Evolutionary conservation across 2,888 invertebrate species (phyloP), one percentile per base, ranked within the genome.

Genomic region (Rhagonycha fulva): DNA sequence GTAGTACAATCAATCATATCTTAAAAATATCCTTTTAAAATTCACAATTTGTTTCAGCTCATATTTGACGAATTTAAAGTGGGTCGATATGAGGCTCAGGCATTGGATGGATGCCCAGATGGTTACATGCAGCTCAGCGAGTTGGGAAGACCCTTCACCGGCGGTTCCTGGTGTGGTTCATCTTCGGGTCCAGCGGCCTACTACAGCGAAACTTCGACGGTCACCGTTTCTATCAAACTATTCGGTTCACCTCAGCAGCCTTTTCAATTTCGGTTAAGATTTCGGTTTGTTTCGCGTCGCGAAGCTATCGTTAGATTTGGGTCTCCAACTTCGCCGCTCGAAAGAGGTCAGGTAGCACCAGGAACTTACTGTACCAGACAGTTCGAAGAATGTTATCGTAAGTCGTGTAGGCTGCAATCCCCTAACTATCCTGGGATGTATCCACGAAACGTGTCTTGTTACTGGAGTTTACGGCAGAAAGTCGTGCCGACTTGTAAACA

Each of bases 371-470:
- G 88, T 94, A 96, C 90, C 93, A 95, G 90, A 93, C 96, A 85
- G 90, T 96, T 84, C 93, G 96, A 86, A 93, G 95, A 88, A 93
- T 96, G 89, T 93, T 96, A 88, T 94, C 95, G 88, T 79, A 95
- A 95, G 85, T 93, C 94, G 77, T 96, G 97, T 86, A 93, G 95
- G 71, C 89, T 96, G 80, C 96, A 96, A 88, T 95, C 95, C 81
- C 96, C 97, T 71, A 96, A 96, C 88, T 97, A 96, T 87, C 96
- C 96, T 11, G 96, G 96, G 76, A 95, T 96, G 91, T 94, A 94
- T 84, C 94, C 94, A 9, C 89, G 97, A 80, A 97, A 97, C 88
- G 96, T 97, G 24, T 95, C 96, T 77, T 98, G 98, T 88, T 94
- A 95, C 87, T 96, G 96, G 91, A 95, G 95, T 79, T 90, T 96